Base-by-base conservation (phyloP, 30 jellyfish, hydroid and myxozoan genomes). In the Chironex yamaguchii region DNA sequence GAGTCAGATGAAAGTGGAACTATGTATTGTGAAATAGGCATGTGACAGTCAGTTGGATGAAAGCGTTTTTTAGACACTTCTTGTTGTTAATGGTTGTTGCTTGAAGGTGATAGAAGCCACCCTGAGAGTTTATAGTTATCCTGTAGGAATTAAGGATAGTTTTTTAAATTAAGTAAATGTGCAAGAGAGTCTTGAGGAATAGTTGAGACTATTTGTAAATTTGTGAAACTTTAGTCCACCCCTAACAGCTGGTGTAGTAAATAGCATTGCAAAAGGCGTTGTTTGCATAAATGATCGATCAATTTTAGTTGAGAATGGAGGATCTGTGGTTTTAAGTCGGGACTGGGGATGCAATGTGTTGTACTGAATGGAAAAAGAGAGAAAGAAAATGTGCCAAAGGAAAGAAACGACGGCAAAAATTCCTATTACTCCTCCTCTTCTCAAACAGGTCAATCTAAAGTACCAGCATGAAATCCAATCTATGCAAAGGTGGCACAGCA, bases 401-500 rank as follows among this genome's bases (percentile, higher is more conserved):
- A n/a, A n/a, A n/a, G n/a, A n/a, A n/a, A n/a, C n/a, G n/a, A 82
- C 92, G 3, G 24, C 92, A 20, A 42, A 66, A 66, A 22, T 66
- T 0, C 91, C 89, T 0, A 74, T 81, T 0, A 26, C 88, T 17
- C 89, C 90, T 14, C 88, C 88, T 2, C 11, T 81, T 22, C 81
- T 81, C 52, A 81, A 81, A 88, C 88, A 81, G 65, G 52, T 32
- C 2, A 81, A 81, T 48, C 36, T 81, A 76, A 54, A 81, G 2
- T 0, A 3, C 81, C 89, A 33, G 81, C 32, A 88, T 0, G 32
- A 76, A 21, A 76, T 76, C 3, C 50, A 76, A 30, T 17, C 26
- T 4, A 0, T 51, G 58, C 84, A 52, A 54, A 64, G 20, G 28
- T 25, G 91, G 79, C 89, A 80, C 26, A 65, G 70, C 31, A 71